Evolutionary conservation across 2,113 vertebrate genomes (phyloP), one percentile per base, ranked within the genome.

Genomic region (Anguilla rostrata): DNA sequence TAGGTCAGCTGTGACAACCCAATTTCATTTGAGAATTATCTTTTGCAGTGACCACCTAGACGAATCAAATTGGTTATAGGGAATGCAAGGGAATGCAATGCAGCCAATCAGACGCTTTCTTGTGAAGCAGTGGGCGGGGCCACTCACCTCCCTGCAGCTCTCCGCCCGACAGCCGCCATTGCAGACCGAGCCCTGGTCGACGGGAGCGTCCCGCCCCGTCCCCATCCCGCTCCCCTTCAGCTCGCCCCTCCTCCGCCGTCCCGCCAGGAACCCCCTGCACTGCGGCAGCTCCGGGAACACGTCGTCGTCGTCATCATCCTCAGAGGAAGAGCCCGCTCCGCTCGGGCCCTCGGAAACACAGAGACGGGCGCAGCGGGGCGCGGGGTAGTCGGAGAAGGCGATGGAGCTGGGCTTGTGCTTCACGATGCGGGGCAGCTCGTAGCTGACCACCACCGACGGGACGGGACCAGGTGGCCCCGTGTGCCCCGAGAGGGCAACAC

Each of bases 371-470:
- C 60, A 39, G 87, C 87, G 0, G 43, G 7, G 29, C n/a, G 43
- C 56, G 88, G 63, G 41, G 66, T 85, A 89, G 85, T 96, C 94
- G 34, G 94, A 93, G 92, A 97, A 98, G 3, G 95, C 88, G 87
- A 97, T 96, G 86, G 93, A 93, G 87, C 93, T 95, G 20, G 89
- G 90, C 87, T 95, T 95, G 90, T 96, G 93, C 85, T 94, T 96
- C 78, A 97, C 91, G 22, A 96, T 89, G 89, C 92, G 92, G 2
- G 91, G 93, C 1, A 93, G 90, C 79, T 94, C 90, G 26, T 41
- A 84, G 49, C 49, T 0, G 49, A 14, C 49, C 49, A 11, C 49
- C 49, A 14, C 49, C 1, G 8, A 2, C 8, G 43, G 43, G 43
- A 46, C 78, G 39, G 87, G 40, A 0, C 39, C 20, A 56, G 29